Evolutionary conservation across 2,797 vertebrate species (phyloP).

Genomic region (Sibirionetta formosa): DNA sequence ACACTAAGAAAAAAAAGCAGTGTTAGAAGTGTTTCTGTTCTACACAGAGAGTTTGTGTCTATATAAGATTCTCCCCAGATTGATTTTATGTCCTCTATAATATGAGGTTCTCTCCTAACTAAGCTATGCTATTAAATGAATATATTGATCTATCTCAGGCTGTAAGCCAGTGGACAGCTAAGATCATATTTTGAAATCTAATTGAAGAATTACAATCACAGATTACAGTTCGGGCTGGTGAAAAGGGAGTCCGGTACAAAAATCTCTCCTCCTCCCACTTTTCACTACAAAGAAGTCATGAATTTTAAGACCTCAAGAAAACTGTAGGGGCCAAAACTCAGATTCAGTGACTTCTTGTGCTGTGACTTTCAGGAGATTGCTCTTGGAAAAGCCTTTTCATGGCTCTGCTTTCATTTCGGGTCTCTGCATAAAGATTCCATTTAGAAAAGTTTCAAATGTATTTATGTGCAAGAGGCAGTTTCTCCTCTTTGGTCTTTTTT

Average conservation of each 20-base stretch:
- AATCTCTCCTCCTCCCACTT: background rate
- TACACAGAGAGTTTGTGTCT: background rate
- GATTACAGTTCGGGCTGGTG: background rate
- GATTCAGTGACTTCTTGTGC: background rate
- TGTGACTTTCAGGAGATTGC: conserved; percentile 48
- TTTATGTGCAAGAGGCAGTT: conserved; percentile 48
- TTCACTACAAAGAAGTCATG: background rate
- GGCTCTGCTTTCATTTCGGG: conserved; percentile 32
- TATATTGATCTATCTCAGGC: background rate
- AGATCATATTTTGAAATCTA: background rate
- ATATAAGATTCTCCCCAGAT: background rate
- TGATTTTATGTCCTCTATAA: background rate
- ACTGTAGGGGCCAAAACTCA: background rate
- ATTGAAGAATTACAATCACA: background rate
- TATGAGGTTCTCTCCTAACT: background rate
- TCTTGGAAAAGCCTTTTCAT: conserved; percentile 48
- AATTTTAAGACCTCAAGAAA: background rate
- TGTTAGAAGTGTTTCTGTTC: background rate
- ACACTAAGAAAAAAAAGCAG: background rate
- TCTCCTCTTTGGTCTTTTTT: conserved; percentile 29
- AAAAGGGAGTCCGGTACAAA: background rate
- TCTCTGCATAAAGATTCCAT: conserved; percentile 52
- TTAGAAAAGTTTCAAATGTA: conserved; percentile 29
- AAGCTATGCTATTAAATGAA: background rate
- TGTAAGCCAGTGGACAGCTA: background rate